These are phyloP conservation scores for Scaeva pyrastri DNA, from an alignment of 2,888 invertebrate species.

Conservation along the genomic window DNA sequence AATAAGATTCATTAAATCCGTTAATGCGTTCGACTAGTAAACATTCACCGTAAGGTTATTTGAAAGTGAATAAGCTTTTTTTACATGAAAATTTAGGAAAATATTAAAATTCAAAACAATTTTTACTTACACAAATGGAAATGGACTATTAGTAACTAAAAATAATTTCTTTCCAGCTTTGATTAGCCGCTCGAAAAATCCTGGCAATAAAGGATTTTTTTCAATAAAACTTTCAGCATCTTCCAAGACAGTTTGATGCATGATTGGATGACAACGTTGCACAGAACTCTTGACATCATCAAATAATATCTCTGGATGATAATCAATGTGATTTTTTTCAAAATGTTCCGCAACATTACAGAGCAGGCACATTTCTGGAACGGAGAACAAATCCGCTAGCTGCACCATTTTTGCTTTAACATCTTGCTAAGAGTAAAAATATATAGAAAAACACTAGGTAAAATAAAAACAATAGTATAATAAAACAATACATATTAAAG, in stretches of 20 bases:
- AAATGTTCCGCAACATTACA: conserved; percentile 98
- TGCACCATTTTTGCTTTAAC: conserved; percentile 92
- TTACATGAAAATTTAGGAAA: neutral
- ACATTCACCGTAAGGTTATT: no score
- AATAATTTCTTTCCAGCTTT: conserved; percentile 94
- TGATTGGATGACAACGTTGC: conserved; percentile 93
- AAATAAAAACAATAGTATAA: conserved; percentile 75
- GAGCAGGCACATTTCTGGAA: conserved; percentile 97
- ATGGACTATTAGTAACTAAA: conserved; percentile 98
- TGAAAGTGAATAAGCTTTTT: neutral
- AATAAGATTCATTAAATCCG: no score
- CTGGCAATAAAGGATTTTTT: conserved; percentile 88
- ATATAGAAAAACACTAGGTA: conserved; percentile 41
- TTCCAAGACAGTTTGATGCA: conserved; percentile 94
- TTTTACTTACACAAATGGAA: conserved; percentile 94
- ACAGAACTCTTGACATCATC: conserved; percentile 96
- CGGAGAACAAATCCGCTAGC: conserved; percentile 97
- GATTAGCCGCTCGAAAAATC: conserved; percentile 90
- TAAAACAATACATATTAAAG: neutral
- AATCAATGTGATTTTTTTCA: conserved; percentile 93
- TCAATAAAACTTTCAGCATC: conserved; percentile 92
- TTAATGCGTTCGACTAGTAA: no score
- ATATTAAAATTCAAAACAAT: neutral
- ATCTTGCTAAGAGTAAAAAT: conserved; percentile 78
- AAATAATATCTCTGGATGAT: conserved; percentile 97